These are phyloP conservation scores for Catharus ustulatus DNA, from an alignment of 2,797 vertebrate species.

Conservation along the genomic window DNA sequence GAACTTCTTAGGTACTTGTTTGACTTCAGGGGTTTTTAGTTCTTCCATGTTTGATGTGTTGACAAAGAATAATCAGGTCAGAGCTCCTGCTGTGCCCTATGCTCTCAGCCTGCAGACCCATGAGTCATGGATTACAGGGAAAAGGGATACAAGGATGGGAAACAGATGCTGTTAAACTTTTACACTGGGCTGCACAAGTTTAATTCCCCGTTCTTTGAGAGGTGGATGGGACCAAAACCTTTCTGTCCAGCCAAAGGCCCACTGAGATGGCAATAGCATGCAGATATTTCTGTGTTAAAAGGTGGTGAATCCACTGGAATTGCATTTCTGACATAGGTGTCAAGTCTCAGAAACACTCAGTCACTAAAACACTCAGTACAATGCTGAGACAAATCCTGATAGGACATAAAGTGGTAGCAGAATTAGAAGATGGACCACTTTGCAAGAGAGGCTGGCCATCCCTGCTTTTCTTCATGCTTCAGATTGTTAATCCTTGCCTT, in stretches of 20 bases:
- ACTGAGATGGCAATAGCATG: neutral
- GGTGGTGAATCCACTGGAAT: neutral
- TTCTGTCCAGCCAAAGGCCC: accelerated
- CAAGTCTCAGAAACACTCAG: neutral
- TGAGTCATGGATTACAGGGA: accelerated
- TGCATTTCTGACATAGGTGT: accelerated
- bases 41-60: too few species aligned
- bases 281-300: neutral
- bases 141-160: neutral
- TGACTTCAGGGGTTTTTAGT: too few species aligned
- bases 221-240: neutral
- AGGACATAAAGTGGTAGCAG: neutral
- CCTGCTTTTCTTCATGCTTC: neutral
- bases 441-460: neutral
- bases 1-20: too few species aligned
- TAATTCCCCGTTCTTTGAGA: neutral
- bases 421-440: neutral
- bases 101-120: neutral
- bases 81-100: too few species aligned
- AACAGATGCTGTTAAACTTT: neutral
- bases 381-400: neutral
- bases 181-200: neutral
- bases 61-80: too few species aligned
- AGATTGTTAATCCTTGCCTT: neutral
- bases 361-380: neutral